A percentile compares a stretch with the other conserved stretches of the same genome.
Conservation (phyloP, 23 tunicate genomes). For the Styela clava region DNA sequence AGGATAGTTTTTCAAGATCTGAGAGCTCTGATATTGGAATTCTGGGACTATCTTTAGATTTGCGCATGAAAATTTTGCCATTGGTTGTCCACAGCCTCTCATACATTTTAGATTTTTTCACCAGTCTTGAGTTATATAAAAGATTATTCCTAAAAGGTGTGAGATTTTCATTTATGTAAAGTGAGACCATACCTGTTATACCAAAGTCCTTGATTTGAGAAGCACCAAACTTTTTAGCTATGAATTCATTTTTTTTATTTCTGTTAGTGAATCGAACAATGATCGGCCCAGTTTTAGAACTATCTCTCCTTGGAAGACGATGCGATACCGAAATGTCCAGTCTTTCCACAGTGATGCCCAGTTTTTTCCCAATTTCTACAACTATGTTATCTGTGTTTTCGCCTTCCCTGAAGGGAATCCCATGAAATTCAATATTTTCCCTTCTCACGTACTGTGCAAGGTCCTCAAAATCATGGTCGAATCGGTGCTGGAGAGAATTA, state of each 20-base stretch:
- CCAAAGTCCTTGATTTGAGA: not conserved
- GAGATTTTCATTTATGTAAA: not conserved
- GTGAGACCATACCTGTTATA: not conserved
- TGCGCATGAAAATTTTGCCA: not conserved
- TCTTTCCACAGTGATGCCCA: not conserved
- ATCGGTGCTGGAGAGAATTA: too few relatives aligned
- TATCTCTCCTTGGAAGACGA: not conserved
- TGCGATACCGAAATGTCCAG: not conserved
- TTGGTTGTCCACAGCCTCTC: not conserved
- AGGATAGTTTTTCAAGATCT: not conserved
- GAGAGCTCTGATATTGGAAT: not conserved
- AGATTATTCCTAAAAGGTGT: not conserved
- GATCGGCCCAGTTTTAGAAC: not conserved
- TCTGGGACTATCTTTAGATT: not conserved
- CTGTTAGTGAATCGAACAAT: not conserved
- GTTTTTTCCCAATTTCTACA: too few relatives aligned
- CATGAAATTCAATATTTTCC: too few relatives aligned
- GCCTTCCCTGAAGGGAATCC: too few relatives aligned
- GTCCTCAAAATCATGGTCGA: too few relatives aligned
- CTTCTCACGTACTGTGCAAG: too few relatives aligned
- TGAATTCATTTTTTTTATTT: not conserved
- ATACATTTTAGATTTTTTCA: not conserved
- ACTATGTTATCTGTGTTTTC: too few relatives aligned
- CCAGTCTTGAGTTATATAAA: not conserved
- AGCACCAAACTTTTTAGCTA: not conserved